Base-by-base conservation (phyloP, 2,888 invertebrate genomes). In the Dendrolimus houi region DNA sequence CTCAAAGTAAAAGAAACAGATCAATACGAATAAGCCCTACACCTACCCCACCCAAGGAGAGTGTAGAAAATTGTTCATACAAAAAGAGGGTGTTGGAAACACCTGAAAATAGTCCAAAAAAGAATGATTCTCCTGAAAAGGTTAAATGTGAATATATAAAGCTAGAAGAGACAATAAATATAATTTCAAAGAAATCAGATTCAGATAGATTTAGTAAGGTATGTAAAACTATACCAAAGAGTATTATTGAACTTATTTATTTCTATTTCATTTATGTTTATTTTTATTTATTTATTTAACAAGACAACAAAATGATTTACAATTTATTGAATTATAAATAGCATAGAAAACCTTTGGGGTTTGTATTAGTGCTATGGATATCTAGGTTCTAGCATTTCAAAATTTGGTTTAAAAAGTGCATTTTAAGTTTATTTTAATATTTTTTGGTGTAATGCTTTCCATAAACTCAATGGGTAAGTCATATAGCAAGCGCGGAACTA, bases 1-100 rank as follows among this genome's bases (percentile, higher is more conserved):
- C 71, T 41, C 69, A 71, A 56, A 67, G 69, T 1, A 65, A 62
- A 52, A 64, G 63, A 10, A 72, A 71, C 17, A 74, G 59, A 62
- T 73, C 76, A 52, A 59, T 72, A 42, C 75, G 72, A 63, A 70
- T 77, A 61, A 80, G 72, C 64, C 66, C 72, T 52, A 72, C 74
- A 1, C 75, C 75, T 0, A 71, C 79, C 52, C 77, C 77, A 42
- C 63, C 70, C 7, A 77, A 71, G 58, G 61, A 57, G 47, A 66
- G 64, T 29, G 54, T 55, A 12, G 55, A 59, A 17, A 60, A 52
- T 40, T 62, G 57, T 55, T 60, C 57, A 14, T 63, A 59, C 3
- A 68, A 62, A 14, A 59, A 54, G 3, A 79, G 74, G 62, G 60
- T 41, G n/a, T 55, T 71, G 9, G 66, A 62, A 57, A 77, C 77